Base-by-base conservation (phyloP, 2,113 vertebrate genomes). In the Triplophysa dalaica region DNA sequence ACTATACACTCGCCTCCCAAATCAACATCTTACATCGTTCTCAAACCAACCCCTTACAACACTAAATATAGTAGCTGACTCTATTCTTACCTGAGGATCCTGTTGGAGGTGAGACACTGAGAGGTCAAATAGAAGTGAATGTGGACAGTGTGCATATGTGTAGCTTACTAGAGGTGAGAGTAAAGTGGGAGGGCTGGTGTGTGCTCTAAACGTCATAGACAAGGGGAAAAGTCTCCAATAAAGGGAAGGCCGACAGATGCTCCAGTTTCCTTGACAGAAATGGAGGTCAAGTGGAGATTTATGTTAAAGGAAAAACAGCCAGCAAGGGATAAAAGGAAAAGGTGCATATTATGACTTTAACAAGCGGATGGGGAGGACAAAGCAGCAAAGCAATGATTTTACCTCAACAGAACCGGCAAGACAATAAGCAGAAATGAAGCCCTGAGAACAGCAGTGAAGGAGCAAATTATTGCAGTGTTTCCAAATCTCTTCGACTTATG, bases 271-370 rank as follows among this genome's bases (percentile, higher is more conserved):
- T 87, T 89, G 87, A 88, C 90, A 89, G 85, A 88, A 92, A 93
- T 92, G 88, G 92, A 93, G 92, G 93, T 93, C 91, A 93, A 91
- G 88, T 87, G 85, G 84, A 86, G 89, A 86, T 92, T 92, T 90
- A 87, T 87, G 87, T 83, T 84, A 89, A 85, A 89, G 82, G 75
- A 80, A 89, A 88, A 86, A 68, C 81, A 75, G 81, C 82, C 77
- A 78, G 45, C 82, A 78, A 84, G 77, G 81, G 85, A 88, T 85
- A 78, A 66, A 74, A 82, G 65, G 85, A 78, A 66, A 74, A 82
- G 65, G 85, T 84, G 88, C 82, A 84, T 80, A 88, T 90, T 83
- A 92, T 91, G 87, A 88, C 84, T 90, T 90, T 89, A 91, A 92
- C 85, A 86, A 86, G 90, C 65, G 75, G 65, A 87, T 74, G 77